These are phyloP conservation scores for Zosterops lateralis DNA, from an alignment of 2,113 vertebrate genomes.

Conservation along the genomic window DNA sequence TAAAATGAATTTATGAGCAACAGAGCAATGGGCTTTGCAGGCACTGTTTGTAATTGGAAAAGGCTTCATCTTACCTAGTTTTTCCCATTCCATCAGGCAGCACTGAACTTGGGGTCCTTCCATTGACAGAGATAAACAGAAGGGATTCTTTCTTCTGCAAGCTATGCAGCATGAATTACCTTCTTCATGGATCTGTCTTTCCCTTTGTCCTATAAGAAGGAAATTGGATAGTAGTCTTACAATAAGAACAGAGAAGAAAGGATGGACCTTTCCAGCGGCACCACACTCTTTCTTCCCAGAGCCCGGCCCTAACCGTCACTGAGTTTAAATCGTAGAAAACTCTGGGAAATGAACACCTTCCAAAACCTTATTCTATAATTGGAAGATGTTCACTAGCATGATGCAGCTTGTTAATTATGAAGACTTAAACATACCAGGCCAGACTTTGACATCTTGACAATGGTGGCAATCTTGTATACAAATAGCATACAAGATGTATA, in stretches of 20 bases:
- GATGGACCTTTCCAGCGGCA: neutral
- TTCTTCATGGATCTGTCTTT: neutral
- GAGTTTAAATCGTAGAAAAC: neutral
- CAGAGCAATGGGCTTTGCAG: neutral
- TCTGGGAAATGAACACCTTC: neutral
- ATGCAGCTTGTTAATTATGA: conserved; percentile 9
- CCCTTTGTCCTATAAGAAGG: neutral
- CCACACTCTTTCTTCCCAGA: neutral
- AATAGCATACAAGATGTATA: neutral
- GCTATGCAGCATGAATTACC: neutral
- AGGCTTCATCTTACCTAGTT: neutral
- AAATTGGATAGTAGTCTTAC: neutral
- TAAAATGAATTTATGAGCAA: neutral
- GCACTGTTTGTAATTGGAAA: neutral
- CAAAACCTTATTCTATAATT: neutral
- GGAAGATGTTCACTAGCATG: neutral
- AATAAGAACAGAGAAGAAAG: neutral
- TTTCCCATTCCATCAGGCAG: neutral
- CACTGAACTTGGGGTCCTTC: neutral
- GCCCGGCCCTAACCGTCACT: neutral
- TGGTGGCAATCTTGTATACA: neutral
- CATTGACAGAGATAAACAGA: neutral
- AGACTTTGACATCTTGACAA: conserved; percentile 24
- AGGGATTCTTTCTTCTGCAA: neutral
- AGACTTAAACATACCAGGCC: neutral